These are phyloP conservation scores for Acheta domesticus DNA, from an alignment of 2,888 invertebrate species.

Conservation along the genomic window DNA sequence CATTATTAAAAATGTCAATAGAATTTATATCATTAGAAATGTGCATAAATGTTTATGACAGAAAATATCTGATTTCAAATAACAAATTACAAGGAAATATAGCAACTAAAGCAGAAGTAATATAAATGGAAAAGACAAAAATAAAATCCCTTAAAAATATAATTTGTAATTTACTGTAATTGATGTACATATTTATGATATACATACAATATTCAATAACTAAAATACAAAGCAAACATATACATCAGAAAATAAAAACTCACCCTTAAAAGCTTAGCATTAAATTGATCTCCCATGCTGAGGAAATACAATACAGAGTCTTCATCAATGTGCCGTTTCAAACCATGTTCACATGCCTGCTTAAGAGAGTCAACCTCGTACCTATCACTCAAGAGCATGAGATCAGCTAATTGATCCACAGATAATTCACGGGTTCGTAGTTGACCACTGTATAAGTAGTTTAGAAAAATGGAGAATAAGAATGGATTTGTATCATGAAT, in stretches of 20 bases:
- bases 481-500: slow-evolving; percentile 63
- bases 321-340: slow-evolving; percentile 59
- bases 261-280: slow-evolving; percentile 57
- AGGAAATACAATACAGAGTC: slow-evolving; percentile 62
- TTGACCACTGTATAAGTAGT: slow-evolving; percentile 62
- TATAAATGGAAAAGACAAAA: too few relatives aligned
- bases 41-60: too few relatives aligned
- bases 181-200: not conserved
- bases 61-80: too few relatives aligned
- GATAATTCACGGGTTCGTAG: slow-evolving; percentile 52
- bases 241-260: slow-evolving; percentile 34
- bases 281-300: slow-evolving; percentile 64
- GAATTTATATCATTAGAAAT: too few relatives aligned
- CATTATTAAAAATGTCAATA: too few relatives aligned
- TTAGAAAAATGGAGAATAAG: slow-evolving; percentile 59
- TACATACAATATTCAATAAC: not conserved
- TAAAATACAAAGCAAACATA: not conserved
- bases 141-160: not conserved
- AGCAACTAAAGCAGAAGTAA: too few relatives aligned
- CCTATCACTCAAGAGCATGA: slow-evolving; percentile 61
- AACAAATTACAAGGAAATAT: too few relatives aligned
- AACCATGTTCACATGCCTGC: slow-evolving; percentile 59
- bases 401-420: slow-evolving; percentile 58
- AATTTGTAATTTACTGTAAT: not conserved
- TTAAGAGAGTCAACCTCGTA: slow-evolving; percentile 62